phyloP scores from a whole-genome alignment of 2,113 vertebrate species.

The Orientallactaga bullata region DNA sequence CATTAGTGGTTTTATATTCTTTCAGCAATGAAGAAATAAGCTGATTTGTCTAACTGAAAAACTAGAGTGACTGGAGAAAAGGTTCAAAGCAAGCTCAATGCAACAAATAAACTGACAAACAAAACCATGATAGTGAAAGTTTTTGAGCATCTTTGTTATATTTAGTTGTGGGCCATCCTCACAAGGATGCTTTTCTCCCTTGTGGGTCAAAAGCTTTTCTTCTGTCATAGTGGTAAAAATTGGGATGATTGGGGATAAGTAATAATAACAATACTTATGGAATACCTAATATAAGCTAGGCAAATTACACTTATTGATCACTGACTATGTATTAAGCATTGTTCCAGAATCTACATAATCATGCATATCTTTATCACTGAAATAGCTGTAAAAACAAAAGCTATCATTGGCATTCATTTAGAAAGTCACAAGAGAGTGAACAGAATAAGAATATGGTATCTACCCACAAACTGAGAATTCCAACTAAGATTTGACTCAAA shows the following conservation, averaged over 20 bases:
- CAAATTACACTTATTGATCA: background rate
- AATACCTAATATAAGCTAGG: background rate
- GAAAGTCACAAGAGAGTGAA: background rate
- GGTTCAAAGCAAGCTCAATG: background rate
- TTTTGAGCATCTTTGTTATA: background rate
- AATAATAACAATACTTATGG: background rate
- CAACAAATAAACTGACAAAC: background rate
- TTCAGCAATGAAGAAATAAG: slow-evolving; percentile 25
- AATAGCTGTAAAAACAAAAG: background rate
- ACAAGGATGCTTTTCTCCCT: background rate
- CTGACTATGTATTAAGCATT: background rate
- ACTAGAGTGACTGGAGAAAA: background rate
- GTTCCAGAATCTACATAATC: background rate
- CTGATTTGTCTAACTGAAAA: slow-evolving; percentile 28
- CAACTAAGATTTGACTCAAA: background rate
- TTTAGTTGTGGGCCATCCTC: background rate
- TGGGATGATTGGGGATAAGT: background rate
- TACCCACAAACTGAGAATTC: background rate
- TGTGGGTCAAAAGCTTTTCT: background rate
- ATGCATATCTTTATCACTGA: background rate
- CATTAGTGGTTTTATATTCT: background rate
- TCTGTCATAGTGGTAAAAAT: background rate
- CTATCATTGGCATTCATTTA: background rate
- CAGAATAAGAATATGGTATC: background rate
- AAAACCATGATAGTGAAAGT: background rate